These are phyloP conservation scores for Ericerus pela DNA, from an alignment of 1,140 invertebrate genomes.

Conservation along the genomic window DNA sequence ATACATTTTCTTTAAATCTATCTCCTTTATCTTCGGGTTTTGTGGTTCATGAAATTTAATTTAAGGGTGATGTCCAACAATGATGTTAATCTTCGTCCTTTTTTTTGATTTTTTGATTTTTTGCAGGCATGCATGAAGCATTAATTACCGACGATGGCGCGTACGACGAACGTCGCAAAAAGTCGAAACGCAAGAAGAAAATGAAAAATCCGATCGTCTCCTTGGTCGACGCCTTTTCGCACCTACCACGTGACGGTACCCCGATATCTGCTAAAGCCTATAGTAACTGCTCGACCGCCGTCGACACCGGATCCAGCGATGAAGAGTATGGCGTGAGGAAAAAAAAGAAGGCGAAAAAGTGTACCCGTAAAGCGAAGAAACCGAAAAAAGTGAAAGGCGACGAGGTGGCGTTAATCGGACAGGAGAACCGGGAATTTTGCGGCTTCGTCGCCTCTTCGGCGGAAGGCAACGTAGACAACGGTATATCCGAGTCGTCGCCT, in stretches of 20 bases:
- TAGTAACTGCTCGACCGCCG: neutral
- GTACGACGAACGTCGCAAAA: neutral
- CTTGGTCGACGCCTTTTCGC: neutral
- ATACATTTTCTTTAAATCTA: too few relatives aligned
- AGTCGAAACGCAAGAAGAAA: constrained; percentile 2
- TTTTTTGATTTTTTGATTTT: neutral
- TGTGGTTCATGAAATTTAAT: too few relatives aligned
- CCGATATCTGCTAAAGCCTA: neutral
- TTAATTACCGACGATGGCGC: neutral
- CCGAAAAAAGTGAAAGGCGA: neutral
- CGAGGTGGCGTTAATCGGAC: too few relatives aligned
- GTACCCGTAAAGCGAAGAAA: neutral
- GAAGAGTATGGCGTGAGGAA: neutral
- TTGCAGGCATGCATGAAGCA: neutral
- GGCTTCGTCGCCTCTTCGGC: too few relatives aligned
- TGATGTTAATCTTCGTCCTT: too few relatives aligned
- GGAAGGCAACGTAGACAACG: too few relatives aligned
- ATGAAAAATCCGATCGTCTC: neutral
- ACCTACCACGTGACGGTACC: neutral
- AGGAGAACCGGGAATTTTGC: too few relatives aligned
- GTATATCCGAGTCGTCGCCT: too few relatives aligned
- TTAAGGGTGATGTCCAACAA: too few relatives aligned
- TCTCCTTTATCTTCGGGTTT: too few relatives aligned
- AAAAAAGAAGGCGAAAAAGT: neutral
- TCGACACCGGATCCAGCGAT: too few relatives aligned